Base-by-base conservation (phyloP, 2,888 invertebrate species). In the Barypeithes pellucidus region DNA sequence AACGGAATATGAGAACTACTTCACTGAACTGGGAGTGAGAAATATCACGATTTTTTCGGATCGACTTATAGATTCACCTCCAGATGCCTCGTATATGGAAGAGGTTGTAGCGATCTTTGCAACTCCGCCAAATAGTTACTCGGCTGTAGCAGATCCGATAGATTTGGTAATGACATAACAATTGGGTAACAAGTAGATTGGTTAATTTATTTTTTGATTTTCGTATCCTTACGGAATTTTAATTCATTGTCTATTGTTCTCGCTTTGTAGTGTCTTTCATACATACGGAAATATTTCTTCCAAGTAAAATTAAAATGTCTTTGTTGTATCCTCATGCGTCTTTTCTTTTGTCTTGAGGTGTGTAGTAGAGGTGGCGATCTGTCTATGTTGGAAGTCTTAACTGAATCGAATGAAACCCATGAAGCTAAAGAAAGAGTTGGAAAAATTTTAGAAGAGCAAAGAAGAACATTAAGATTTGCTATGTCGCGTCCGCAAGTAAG, bases 41-140 rank as follows among this genome's bases (percentile, higher is more conserved):
- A 92, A 87, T 84, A 88, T 84, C 82, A 43, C 79, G 85, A 78
- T 89, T 41, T 88, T 86, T 78, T 85, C 87, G 0, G 89, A 89
- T 77, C 84, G 87, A 50, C 85, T 89, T 60, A 87, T 87, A n/a
- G 88, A 89, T 41, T 81, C 88, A 45, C 85, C 88, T 9, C 83
- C 87, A 62, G 88, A 89, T 75, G 87, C 89, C 0, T 82, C 86
- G 45, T 88, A 89, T 43, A 86, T 91, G 77, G 89, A 90, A 72
- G 88, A 89, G 52, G 91, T 91, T 0, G 90, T 91, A 0, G 90
- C 91, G 0, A 88, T 92, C 1, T 88, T 91, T 77, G 95, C 94
- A 0, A 92, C 93, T 0, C 95, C 95, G 0, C 93, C 94, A 0
- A 94, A 94, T 82, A 94, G 94, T 0, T 94, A 93, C 81, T 93